Evolutionary conservation across 2,888 invertebrate species (phyloP), one percentile per base, ranked within the genome.

Genomic region (Nysson spinosus): DNA sequence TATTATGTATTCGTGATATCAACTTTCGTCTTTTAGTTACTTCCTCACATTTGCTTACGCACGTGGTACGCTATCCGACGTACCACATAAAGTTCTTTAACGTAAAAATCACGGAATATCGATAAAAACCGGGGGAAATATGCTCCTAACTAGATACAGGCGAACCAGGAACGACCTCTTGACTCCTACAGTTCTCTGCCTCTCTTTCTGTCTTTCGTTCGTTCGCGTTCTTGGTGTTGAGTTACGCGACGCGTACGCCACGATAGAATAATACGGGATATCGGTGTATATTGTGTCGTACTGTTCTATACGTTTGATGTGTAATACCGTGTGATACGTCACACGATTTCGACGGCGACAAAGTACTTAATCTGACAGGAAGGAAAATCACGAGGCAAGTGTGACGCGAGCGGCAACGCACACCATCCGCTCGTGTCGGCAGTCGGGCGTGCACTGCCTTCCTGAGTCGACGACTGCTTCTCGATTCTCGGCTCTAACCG

Each of bases 371-470:
- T 67, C 64, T 76, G 72, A 69, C 71, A 72, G 72, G 72, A 71
- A 66, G 75, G 72, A 69, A 70, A 75, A 75, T 78, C 75, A 82
- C 76, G 74, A 74, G 73, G 72, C 61, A 65, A 75, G 67, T 58
- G 70, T 69, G 58, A 72, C 69, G 76, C 72, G 74, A 79, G 73
- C 67, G 55, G 58, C 55, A 72, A 77, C 78, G 78, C 79, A 76
- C 81, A 65, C 85, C 85, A 81, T 85, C 84, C 86, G 79, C 82
- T 86, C 85, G 83, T 83, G 82, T 86, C 83, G 85, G 83, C 86
- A 85, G 86, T 85, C 86, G 84, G 84, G 86, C 86, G 85, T 85
- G 85, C 86, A 86, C 86, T 86, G 85, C 77, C 81, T 79, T 77
- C 67, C 69, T 58, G 63, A 70, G 70, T 65, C 72, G 69, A 60